A percentile compares a stretch with the other conserved stretches of the same genome.
Evolutionary conservation across 2,888 invertebrate genomes (phyloP).

Genomic region (Erebia aethiops): DNA sequence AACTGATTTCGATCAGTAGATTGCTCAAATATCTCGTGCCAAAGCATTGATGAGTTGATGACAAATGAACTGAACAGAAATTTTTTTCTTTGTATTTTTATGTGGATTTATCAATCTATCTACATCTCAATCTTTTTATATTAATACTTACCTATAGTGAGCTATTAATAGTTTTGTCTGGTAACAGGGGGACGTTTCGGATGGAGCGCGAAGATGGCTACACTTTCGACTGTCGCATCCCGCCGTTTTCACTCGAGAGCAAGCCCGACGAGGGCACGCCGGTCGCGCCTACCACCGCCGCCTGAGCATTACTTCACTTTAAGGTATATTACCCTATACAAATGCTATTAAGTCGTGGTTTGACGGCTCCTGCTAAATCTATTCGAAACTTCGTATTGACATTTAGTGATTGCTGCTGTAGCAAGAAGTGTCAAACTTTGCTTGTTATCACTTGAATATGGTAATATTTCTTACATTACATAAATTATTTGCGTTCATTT

Average conservation of each 20-base stretch:
- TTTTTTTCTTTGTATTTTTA: too few species aligned
- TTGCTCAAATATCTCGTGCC: too few species aligned
- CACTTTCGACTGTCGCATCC: conserved; percentile 98
- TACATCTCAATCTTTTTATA: conserved; percentile 62
- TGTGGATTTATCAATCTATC: too few species aligned
- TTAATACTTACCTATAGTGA: conserved; percentile 96
- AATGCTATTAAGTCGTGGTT: too few species aligned
- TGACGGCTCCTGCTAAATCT: too few species aligned
- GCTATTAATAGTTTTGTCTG: conserved; percentile 38
- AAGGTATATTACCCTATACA: neutral
- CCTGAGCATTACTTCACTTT: conserved; percentile 46
- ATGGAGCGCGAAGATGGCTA: conserved; percentile 99
- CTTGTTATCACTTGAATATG: too few species aligned
- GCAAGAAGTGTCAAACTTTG: too few species aligned
- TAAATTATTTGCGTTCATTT: neutral
- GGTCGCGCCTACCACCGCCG: conserved; percentile 63
- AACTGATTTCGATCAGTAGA: too few species aligned
- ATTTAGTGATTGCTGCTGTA: too few species aligned
- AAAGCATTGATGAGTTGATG: too few species aligned
- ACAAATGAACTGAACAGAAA: too few species aligned
- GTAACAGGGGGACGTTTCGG: conserved; percentile 92
- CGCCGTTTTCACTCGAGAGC: conserved; percentile 98
- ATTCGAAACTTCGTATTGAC: too few species aligned
- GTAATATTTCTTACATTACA: neutral
- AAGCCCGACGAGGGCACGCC: conserved; percentile 87